Evolutionary conservation across 2,797 vertebrate species (phyloP).

Genomic region (Eutrigla gurnardus): DNA sequence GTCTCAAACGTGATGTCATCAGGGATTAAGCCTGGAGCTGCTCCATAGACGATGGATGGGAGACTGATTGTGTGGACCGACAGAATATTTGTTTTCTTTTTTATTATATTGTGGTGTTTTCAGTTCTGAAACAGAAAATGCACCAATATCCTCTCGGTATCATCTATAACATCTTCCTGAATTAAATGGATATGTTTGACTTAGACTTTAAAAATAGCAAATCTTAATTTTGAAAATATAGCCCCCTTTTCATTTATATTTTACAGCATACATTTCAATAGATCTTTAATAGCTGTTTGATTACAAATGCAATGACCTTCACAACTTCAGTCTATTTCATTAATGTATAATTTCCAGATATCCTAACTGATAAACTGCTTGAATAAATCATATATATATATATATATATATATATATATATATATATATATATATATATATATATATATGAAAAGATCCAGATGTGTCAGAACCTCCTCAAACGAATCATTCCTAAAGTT

Average conservation of each 20-base stretch:
- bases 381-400: slow-evolving; percentile 32
- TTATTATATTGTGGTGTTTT: neutral
- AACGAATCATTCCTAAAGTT: slow-evolving; percentile 10
- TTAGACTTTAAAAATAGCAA: neutral
- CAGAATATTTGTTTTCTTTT: neutral
- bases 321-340: neutral
- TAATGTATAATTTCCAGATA: slow-evolving; percentile 18
- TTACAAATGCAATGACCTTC: slow-evolving; percentile 20
- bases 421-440: slow-evolving; percentile 30
- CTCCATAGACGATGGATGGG: neutral
- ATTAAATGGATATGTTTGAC: neutral
- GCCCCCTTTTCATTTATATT: slow-evolving; percentile 3
- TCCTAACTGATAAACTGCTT: slow-evolving; percentile 17
- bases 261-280: neutral
- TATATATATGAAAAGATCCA: slow-evolving; percentile 16
- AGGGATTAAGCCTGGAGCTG: neutral
- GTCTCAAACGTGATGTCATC: neutral
- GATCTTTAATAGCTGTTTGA: slow-evolving; percentile 11
- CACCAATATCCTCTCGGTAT: neutral
- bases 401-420: slow-evolving; percentile 22
- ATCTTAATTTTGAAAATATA: neutral
- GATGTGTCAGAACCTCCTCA: slow-evolving; percentile 4
- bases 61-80: neutral
- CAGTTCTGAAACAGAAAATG: neutral
- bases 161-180: neutral